Conservation (phyloP, 2,888 invertebrate species). For the Napeogenes sylphis region DNA sequence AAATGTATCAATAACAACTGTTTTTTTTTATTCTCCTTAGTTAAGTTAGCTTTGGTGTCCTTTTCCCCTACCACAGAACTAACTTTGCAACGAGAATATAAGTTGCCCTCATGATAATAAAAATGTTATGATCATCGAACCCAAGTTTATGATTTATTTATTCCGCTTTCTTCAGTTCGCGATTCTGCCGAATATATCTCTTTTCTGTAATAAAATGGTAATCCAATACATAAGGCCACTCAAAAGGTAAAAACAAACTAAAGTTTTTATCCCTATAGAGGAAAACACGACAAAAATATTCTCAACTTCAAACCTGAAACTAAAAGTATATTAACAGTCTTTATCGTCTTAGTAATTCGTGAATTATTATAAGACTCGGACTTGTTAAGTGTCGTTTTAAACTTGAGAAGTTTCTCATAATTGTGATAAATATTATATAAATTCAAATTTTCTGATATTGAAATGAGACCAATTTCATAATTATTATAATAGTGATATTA, state of each 20-base stretch:
- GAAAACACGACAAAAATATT: conserved; percentile 22
- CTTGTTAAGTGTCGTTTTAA: neutral
- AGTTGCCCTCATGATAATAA: conserved; percentile 55
- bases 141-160: conserved; percentile 69
- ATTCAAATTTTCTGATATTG: too few species aligned
- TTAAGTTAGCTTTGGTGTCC: conserved; percentile 5
- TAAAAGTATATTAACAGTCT: conserved; percentile 19
- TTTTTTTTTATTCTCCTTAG: conserved; percentile 1
- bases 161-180: conserved; percentile 47
- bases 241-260: conserved; percentile 29
- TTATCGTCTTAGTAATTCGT: conserved; percentile 17
- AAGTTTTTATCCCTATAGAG: conserved; percentile 24
- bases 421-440: too few species aligned
- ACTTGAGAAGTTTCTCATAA: too few species aligned
- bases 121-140: conserved; percentile 64
- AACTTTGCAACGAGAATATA: conserved; percentile 40
- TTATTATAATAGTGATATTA: too few species aligned
- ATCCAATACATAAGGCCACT: conserved; percentile 30
- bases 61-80: conserved; percentile 36
- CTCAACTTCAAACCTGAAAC: conserved; percentile 22
- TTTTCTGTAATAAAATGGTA: conserved; percentile 37
- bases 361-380: conserved; percentile 4
- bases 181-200: conserved; percentile 38
- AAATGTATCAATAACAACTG: neutral
- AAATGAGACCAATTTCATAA: too few species aligned